phyloP scores from a whole-genome alignment of 2,113 vertebrate species.

The Forbesichthys papilliferus region DNA sequence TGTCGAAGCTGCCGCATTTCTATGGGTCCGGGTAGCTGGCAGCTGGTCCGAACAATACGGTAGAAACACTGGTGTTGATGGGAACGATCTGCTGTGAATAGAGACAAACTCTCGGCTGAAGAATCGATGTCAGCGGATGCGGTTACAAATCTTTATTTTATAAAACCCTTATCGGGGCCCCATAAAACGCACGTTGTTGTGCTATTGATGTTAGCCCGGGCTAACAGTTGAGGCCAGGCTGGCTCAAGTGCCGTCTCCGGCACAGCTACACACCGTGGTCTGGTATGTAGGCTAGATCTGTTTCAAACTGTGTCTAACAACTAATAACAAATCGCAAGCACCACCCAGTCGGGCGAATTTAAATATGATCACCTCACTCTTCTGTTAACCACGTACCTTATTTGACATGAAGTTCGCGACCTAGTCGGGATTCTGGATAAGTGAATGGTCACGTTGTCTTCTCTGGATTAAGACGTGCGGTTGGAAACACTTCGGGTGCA shows the following conservation, averaged over 20 bases:
- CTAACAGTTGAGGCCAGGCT: constrained; percentile 17
- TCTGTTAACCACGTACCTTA: neutral
- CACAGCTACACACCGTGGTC: neutral
- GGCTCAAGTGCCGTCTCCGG: neutral
- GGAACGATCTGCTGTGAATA: neutral
- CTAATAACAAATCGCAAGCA: constrained; percentile 5
- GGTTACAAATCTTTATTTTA: constrained; percentile 10
- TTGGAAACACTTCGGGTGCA: constrained; percentile 29
- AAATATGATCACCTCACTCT: neutral
- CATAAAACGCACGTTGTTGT: neutral
- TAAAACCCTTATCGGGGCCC: constrained; percentile 11
- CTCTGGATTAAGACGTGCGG: neutral
- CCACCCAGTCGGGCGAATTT: constrained; percentile 18
- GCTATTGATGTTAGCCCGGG: constrained; percentile 9
- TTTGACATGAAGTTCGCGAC: neutral
- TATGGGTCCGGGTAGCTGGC: constrained; percentile 18
- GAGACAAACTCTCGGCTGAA: neutral
- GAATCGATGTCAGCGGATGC: constrained; percentile 24
- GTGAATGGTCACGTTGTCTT: neutral
- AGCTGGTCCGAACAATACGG: constrained; percentile 31
- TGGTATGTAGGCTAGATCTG: no score
- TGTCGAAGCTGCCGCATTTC: constrained; percentile 25
- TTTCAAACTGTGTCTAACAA: constrained; percentile 22
- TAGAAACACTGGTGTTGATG: constrained; percentile 24
- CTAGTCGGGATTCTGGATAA: neutral